Evolutionary conservation across 2,797 vertebrate species (phyloP).

Genomic region (Pangasius larnaudii): DNA sequence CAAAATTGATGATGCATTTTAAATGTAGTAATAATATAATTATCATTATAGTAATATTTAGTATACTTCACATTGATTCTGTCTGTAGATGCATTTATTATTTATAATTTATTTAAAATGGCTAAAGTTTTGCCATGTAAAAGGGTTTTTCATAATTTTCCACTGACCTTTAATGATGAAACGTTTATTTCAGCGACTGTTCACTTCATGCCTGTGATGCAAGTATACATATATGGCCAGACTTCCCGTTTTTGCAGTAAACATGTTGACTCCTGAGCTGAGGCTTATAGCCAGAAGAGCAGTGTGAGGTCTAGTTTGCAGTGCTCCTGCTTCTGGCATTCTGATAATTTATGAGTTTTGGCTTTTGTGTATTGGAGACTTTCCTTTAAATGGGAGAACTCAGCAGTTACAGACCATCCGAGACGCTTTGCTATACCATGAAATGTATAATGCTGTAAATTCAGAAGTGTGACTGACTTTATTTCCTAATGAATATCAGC

Average conservation of each 20-base stretch:
- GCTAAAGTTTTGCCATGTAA: background rate
- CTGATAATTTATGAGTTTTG: slow-evolving; percentile 3
- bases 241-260: background rate
- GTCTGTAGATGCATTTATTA: background rate
- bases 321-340: background rate
- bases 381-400: background rate
- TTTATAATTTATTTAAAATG: background rate
- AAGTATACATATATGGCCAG: background rate
- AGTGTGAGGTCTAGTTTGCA: background rate
- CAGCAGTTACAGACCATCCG: background rate
- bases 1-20: background rate
- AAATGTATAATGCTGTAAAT: background rate
- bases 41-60: background rate
- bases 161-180: background rate
- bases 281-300: background rate
- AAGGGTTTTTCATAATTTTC: background rate
- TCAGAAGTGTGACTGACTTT: background rate
- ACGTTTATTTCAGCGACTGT: background rate
- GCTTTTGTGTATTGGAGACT: background rate
- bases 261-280: background rate
- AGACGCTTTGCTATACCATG: background rate
- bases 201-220: background rate
- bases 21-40: background rate
- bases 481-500: background rate
- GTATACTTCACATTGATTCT: background rate